Conservation (phyloP, 2,113 vertebrate genomes). For the Gorsachius goisagi region DNA sequence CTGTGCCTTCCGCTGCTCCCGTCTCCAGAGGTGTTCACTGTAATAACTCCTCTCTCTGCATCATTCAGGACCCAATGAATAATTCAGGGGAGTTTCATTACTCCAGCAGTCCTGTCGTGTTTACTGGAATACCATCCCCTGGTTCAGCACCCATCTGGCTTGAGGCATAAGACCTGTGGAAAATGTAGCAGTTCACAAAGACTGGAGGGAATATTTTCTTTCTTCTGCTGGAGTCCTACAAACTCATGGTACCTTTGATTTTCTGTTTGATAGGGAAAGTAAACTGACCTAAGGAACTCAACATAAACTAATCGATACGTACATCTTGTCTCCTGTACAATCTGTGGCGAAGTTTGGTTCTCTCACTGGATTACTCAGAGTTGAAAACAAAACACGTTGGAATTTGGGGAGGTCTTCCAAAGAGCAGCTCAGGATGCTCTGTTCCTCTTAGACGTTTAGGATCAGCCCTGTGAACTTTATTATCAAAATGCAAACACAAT, state of each 20-base stretch:
- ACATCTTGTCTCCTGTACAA: neutral
- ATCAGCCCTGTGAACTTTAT: neutral
- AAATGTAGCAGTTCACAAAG: neutral
- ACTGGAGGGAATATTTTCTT: neutral
- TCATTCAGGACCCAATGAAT: conserved; percentile 49
- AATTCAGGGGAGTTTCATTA: conserved; percentile 38
- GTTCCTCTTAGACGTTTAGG: neutral
- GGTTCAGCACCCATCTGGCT: neutral
- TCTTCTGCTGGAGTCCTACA: neutral
- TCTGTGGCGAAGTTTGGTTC: neutral
- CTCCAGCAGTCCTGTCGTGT: neutral
- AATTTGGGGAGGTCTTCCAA: neutral
- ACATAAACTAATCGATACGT: neutral
- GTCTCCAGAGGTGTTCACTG: neutral
- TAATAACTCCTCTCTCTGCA: neutral
- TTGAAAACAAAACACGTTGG: neutral
- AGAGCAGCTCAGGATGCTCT: neutral
- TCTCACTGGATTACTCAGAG: neutral
- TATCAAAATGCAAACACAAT: neutral
- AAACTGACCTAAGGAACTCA: neutral
- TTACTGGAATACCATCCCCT: neutral
- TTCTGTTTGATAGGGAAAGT: neutral
- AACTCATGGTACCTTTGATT: neutral
- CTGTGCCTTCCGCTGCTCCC: neutral
- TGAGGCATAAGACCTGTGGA: neutral